phyloP scores from a whole-genome alignment of 2,797 vertebrate genomes.

The Clarias fuscus region DNA sequence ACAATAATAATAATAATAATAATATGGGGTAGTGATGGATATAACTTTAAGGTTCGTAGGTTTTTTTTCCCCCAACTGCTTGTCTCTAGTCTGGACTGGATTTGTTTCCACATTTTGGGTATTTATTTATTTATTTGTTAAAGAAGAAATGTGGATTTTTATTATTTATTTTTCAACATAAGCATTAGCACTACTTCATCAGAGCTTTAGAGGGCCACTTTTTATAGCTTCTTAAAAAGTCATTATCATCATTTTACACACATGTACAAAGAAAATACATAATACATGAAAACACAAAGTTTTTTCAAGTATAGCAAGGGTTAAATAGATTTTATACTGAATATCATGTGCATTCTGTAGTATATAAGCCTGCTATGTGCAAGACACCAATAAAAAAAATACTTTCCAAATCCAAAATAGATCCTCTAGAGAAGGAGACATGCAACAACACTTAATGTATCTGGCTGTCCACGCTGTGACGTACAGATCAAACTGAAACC shows the following conservation, averaged over 20 bases:
- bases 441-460: slow-evolving; percentile 8
- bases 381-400: slow-evolving; percentile 3
- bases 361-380: slow-evolving; percentile 33
- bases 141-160: background rate
- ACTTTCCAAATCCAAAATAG: slow-evolving; percentile 36
- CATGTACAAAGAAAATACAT: background rate
- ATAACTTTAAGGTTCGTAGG: background rate
- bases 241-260: slow-evolving; percentile 18
- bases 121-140: too few relatives aligned
- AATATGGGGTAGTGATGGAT: background rate
- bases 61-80: background rate
- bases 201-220: background rate
- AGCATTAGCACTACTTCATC: background rate
- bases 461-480: background rate
- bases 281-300: slow-evolving; percentile 13
- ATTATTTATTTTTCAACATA: background rate
- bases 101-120: too few relatives aligned
- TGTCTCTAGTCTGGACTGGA: background rate
- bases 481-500: background rate
- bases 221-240: background rate
- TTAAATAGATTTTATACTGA: slow-evolving; percentile 40
- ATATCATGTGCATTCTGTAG: slow-evolving; percentile 44
- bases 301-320: slow-evolving; percentile 48
- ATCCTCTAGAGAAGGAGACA: slow-evolving; percentile 43
- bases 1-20: background rate